A percentile compares a stretch with the other conserved stretches of the same genome.
phyloP scores from a whole-genome alignment of 1,140 invertebrate species.

The Drosophila lacteicornis region DNA sequence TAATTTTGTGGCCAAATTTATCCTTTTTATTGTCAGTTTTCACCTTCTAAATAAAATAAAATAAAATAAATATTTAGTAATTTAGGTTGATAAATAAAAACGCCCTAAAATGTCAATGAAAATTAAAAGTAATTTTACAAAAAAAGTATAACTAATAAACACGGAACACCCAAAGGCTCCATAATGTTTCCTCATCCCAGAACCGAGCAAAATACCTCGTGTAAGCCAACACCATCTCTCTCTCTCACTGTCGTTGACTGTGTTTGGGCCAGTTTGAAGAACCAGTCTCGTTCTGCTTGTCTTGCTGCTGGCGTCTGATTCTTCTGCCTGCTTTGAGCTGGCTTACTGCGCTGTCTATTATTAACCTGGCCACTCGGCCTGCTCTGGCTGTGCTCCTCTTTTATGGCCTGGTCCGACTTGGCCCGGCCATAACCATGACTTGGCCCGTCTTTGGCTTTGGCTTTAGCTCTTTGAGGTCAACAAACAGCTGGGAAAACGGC shows the following conservation, averaged over 20 bases:
- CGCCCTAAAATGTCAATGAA: neutral
- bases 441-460: constrained; percentile 38
- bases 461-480: constrained; percentile 79
- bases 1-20: no score
- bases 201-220: constrained; percentile 34
- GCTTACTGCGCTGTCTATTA: constrained; percentile 61
- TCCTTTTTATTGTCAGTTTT: no score
- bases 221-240: constrained; percentile 47
- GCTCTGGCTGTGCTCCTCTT: constrained; percentile 38
- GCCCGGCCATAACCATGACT: constrained; percentile 82
- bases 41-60: no score
- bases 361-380: constrained; percentile 72
- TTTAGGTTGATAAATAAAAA: neutral
- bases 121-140: neutral
- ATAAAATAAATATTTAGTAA: no score
- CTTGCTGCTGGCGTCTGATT: constrained; percentile 50
- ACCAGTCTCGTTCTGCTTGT: constrained; percentile 50
- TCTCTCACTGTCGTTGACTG: neutral
- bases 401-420: constrained; percentile 55
- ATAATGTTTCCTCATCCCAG: neutral
- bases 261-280: constrained; percentile 24
- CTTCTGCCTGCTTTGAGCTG: constrained; percentile 34
- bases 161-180: neutral
- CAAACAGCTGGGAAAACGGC: constrained; percentile 79
- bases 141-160: neutral